phyloP scores from a whole-genome alignment of 1,140 invertebrate genomes.

The Antheraea mylitta region DNA sequence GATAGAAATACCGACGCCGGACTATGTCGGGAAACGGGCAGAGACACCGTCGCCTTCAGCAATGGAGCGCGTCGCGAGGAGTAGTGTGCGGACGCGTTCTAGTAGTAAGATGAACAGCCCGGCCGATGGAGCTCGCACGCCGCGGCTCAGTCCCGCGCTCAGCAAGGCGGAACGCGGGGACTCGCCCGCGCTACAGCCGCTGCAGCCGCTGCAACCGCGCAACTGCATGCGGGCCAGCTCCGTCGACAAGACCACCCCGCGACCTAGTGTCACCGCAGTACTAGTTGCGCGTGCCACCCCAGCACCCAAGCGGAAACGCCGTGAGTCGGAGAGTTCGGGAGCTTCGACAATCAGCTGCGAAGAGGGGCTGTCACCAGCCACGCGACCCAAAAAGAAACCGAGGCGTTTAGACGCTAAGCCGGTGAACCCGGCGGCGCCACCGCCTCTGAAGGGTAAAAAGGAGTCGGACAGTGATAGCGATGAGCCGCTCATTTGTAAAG shows the following conservation, averaged over 20 bases:
- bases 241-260: constrained; percentile 67
- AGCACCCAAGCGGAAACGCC: constrained; percentile 83
- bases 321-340: constrained; percentile 88
- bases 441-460: constrained; percentile 42
- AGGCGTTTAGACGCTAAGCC: constrained; percentile 40
- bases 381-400: constrained; percentile 58
- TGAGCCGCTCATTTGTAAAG: too few species aligned
- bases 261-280: constrained; percentile 21
- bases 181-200: constrained; percentile 65
- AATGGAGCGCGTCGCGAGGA: constrained; percentile 64
- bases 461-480: too few species aligned
- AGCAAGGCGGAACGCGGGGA: constrained; percentile 63
- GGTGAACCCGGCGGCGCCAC: constrained; percentile 30
- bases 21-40: constrained; percentile 79
- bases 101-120: constrained; percentile 86
- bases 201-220: constrained; percentile 33
- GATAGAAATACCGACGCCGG: constrained; percentile 86
- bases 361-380: constrained; percentile 69
- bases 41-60: constrained; percentile 71
- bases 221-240: constrained; percentile 65
- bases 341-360: constrained; percentile 81
- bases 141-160: constrained; percentile 81
- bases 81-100: constrained; percentile 83
- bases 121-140: constrained; percentile 80
- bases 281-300: constrained; percentile 27